phyloP scores from a whole-genome alignment of 1,140 invertebrate genomes.

The Zaprionus capensis region DNA sequence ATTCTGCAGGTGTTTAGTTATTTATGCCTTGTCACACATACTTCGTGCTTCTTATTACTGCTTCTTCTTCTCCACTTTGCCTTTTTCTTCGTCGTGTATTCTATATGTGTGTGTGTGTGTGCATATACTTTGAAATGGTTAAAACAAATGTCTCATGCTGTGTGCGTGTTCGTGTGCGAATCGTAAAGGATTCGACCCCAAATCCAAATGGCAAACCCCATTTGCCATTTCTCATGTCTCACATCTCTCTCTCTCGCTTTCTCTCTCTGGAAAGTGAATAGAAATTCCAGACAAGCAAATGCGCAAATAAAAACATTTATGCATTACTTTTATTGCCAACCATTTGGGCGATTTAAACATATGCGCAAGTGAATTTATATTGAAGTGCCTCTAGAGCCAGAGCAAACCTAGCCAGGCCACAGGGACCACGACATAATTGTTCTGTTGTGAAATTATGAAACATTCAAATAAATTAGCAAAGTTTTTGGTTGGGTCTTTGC shows the following conservation, averaged over 20 bases:
- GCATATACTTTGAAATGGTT: conserved; percentile 37
- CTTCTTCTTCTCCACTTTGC: conserved; percentile 31
- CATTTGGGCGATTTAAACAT: conserved; percentile 41
- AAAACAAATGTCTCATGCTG: conserved; percentile 67
- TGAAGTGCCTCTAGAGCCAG: conserved; percentile 6
- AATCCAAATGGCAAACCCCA: conserved; percentile 35
- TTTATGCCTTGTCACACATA: conserved; percentile 79
- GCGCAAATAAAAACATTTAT: conserved; percentile 58
- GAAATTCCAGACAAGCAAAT: conserved; percentile 50
- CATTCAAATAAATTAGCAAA: conserved; percentile 20
- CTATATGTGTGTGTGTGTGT: conserved; percentile 7
- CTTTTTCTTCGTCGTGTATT: background rate
- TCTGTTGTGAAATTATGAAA: conserved; percentile 12
- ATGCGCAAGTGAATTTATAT: conserved; percentile 34
- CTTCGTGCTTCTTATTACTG: conserved; percentile 48
- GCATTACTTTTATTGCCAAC: conserved; percentile 58
- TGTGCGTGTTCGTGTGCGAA: conserved; percentile 31
- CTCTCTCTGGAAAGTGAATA: conserved; percentile 25
- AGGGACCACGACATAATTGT: background rate
- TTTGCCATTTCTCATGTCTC: conserved; percentile 48
- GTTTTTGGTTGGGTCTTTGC: background rate
- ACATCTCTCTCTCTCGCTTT: background rate
- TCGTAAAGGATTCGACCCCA: conserved; percentile 59
- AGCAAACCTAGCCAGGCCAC: background rate
- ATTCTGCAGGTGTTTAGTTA: conserved; percentile 81